Evolutionary conservation across 2,113 vertebrate genomes (phyloP).

Genomic region (Montifringilla adamsi): DNA sequence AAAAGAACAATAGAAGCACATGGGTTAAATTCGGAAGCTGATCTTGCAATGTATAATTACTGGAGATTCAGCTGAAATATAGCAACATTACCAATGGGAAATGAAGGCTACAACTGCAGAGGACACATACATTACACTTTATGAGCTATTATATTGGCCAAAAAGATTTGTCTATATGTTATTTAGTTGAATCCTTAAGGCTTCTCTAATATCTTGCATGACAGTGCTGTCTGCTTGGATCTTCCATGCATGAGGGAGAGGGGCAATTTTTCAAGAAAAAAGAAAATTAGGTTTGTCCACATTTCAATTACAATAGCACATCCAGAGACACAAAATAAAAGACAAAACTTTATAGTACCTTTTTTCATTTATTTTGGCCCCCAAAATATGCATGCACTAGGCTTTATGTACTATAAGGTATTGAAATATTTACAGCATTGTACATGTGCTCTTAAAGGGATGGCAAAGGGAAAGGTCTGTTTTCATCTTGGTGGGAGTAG

Average conservation of each 20-base stretch:
- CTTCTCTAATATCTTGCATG: conserved; percentile 63
- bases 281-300: conserved; percentile 49
- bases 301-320: conserved; percentile 70
- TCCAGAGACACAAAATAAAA: conserved; percentile 83
- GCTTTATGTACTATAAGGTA: conserved; percentile 86
- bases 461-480: conserved; percentile 33
- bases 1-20: conserved; percentile 1
- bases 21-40: conserved; percentile 43
- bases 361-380: conserved; percentile 81
- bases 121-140: conserved; percentile 60
- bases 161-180: conserved; percentile 60
- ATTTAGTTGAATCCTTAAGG: conserved; percentile 62
- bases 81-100: conserved; percentile 40
- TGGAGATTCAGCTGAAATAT: conserved; percentile 32
- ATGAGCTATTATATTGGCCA: conserved; percentile 61
- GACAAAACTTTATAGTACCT: conserved; percentile 77
- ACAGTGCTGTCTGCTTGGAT: conserved; percentile 63
- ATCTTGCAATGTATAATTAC: conserved; percentile 36
- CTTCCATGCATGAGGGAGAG: conserved; percentile 71
- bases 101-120: conserved; percentile 58
- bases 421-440: conserved; percentile 94
- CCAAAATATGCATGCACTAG: conserved; percentile 92
- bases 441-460: conserved; percentile 74
- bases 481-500: conserved; percentile 34
- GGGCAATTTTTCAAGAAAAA: conserved; percentile 22